Evolutionary conservation across 2,888 invertebrate species (phyloP).

Genomic region (Cephus spinipes): DNA sequence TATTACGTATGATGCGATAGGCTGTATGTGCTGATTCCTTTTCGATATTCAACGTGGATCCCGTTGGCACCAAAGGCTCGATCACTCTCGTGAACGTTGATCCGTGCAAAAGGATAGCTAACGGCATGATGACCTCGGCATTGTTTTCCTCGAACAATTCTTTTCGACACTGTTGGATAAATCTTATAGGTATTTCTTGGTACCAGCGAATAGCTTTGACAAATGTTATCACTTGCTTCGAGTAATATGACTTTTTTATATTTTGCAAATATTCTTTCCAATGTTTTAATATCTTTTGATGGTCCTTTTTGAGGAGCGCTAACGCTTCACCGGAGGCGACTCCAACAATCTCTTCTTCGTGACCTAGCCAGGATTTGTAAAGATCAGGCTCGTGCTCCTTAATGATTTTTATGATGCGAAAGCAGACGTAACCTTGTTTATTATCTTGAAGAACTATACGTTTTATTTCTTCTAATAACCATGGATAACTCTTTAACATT

Average conservation of each 20-base stretch:
- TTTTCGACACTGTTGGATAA: constrained; percentile 29
- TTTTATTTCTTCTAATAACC: constrained; percentile 33
- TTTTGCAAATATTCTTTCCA: constrained; percentile 35
- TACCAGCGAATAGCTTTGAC: constrained; percentile 49
- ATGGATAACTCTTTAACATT: constrained; percentile 41
- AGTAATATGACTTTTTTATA: neutral
- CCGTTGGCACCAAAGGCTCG: constrained; percentile 38
- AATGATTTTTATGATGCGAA: neutral
- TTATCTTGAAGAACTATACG: constrained; percentile 12
- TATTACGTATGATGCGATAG: constrained; percentile 7
- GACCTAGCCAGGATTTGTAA: constrained; percentile 17
- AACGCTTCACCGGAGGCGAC: constrained; percentile 12
- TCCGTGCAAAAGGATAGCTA: constrained; percentile 44
- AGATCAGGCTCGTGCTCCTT: constrained; percentile 32
- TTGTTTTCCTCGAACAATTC: constrained; percentile 23
- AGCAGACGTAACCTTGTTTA: neutral
- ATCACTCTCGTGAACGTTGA: constrained; percentile 36
- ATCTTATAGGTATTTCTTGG: constrained; percentile 49
- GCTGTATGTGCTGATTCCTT: constrained; percentile 22
- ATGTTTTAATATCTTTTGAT: constrained; percentile 20
- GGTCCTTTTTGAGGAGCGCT: constrained; percentile 21
- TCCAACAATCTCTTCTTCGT: neutral
- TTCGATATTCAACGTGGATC: constrained; percentile 30
- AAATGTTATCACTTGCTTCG: constrained; percentile 27
- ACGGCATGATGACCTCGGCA: constrained; percentile 12